Evolutionary conservation across 2,888 invertebrate genomes (phyloP).

Genomic region (Drosophila dives): DNA sequence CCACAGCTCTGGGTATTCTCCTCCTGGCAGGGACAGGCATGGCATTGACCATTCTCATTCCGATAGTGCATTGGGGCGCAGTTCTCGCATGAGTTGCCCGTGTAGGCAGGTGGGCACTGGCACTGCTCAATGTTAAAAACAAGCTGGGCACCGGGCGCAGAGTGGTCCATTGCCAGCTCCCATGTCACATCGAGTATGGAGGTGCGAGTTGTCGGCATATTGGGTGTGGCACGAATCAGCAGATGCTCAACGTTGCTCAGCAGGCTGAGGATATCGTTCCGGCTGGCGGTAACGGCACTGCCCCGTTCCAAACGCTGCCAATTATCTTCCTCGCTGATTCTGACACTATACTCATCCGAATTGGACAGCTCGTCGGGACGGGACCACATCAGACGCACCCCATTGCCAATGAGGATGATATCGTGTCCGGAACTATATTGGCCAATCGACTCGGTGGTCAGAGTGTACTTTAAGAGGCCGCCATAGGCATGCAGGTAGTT

Average conservation of each 20-base stretch:
- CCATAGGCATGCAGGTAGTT: conserved; percentile 95
- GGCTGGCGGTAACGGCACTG: conserved; percentile 87
- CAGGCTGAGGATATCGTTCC: conserved; percentile 93
- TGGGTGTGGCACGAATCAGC: conserved; percentile 92
- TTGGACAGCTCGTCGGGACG: conserved; percentile 65
- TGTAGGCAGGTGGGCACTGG: conserved; percentile 92
- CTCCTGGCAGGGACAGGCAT: conserved; percentile 89
- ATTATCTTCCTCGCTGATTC: conserved; percentile 88
- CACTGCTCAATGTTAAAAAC: conserved; percentile 95
- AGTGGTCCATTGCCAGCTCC: conserved; percentile 88
- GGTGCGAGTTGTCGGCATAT: conserved; percentile 85
- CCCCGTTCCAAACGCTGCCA: conserved; percentile 88
- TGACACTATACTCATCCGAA: conserved; percentile 85
- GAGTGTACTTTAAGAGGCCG: conserved; percentile 91
- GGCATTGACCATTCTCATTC: conserved; percentile 86
- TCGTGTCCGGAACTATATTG: conserved; percentile 89
- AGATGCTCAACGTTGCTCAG: conserved; percentile 93
- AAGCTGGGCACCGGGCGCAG: conserved; percentile 87
- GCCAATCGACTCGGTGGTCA: conserved; percentile 88
- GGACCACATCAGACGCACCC: conserved; percentile 90
- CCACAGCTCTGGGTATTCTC: conserved; percentile 81
- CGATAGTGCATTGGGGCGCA: conserved; percentile 91
- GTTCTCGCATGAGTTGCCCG: conserved; percentile 93
- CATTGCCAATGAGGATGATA: conserved; percentile 92
- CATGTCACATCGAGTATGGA: conserved; percentile 93